Percentiles rank a stretch among this genome's conserved stretches.
Conservation (phyloP, 2,797 vertebrate genomes). For the Botia kubotai region DNA sequence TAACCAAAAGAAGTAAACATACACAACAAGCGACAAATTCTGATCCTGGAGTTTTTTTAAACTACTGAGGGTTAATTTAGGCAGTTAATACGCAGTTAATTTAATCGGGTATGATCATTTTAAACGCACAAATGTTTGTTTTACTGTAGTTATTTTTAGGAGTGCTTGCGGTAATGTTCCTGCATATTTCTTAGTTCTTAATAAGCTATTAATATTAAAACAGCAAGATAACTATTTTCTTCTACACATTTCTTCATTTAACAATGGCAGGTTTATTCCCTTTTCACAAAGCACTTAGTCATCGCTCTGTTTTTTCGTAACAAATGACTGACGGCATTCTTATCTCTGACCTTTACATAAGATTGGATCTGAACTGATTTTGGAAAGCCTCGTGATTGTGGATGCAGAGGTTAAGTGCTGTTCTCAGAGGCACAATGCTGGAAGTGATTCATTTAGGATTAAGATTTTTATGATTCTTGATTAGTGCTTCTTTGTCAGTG, state of each 20-base stretch:
- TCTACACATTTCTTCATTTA: background rate
- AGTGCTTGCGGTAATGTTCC: background rate
- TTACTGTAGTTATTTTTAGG: too few relatives aligned
- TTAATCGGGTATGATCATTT: too few relatives aligned
- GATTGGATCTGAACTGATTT: slow-evolving; percentile 41
- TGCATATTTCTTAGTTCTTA: background rate
- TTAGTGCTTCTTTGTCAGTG: too few relatives aligned
- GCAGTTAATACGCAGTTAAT: too few relatives aligned
- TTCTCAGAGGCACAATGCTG: background rate
- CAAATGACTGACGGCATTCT: slow-evolving; percentile 25
- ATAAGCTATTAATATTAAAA: background rate
- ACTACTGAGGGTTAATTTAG: too few relatives aligned
- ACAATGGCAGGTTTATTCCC: background rate
- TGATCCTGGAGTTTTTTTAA: background rate
- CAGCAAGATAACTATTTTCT: background rate
- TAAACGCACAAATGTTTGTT: too few relatives aligned
- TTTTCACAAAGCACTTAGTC: background rate
- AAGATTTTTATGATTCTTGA: too few relatives aligned
- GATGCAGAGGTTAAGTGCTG: slow-evolving; percentile 20
- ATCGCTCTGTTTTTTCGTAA: background rate
- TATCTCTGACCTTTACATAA: slow-evolving; percentile 27
- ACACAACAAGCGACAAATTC: background rate
- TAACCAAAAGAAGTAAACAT: background rate
- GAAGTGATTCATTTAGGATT: background rate
- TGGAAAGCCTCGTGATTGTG: slow-evolving; percentile 1